Evolutionary conservation across 2,888 invertebrate species (phyloP).

Genomic region (Psylliodes chrysocephalus): DNA sequence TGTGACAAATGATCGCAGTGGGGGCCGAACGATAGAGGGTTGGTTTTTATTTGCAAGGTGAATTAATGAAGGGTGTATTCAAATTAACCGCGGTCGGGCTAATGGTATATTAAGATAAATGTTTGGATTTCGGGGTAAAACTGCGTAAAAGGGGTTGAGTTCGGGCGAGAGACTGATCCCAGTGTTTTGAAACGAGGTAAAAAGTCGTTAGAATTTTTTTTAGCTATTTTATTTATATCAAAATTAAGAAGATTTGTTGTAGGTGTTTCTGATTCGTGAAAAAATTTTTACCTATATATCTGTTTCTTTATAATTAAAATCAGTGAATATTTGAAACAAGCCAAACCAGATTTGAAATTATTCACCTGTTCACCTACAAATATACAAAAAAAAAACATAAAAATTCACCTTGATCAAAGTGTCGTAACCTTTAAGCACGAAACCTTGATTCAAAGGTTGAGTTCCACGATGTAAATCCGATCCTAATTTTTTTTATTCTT

Average conservation of each 20-base stretch:
- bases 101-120: constrained; percentile 14
- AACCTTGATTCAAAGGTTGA: constrained; percentile 10
- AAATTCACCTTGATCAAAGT: constrained; percentile 15
- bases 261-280: no score
- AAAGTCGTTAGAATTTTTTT: background rate
- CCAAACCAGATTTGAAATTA: background rate
- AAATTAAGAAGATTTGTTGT: no score
- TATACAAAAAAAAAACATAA: background rate
- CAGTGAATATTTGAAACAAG: no score
- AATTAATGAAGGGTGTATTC: constrained; percentile 15
- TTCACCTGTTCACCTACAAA: constrained; percentile 2
- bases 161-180: background rate
- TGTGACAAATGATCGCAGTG: constrained; percentile 19
- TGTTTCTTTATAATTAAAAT: no score
- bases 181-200: background rate
- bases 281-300: no score
- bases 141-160: background rate
- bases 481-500: background rate
- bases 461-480: constrained; percentile 2
- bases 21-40: constrained; percentile 18
- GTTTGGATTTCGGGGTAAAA: constrained; percentile 3
- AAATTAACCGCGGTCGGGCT: constrained; percentile 6
- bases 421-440: background rate
- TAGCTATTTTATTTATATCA: no score
- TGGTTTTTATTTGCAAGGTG: constrained; percentile 18